Evolutionary conservation across 2,797 vertebrate species (phyloP).

Genomic region (Microctenopoma stevenorrisi): DNA sequence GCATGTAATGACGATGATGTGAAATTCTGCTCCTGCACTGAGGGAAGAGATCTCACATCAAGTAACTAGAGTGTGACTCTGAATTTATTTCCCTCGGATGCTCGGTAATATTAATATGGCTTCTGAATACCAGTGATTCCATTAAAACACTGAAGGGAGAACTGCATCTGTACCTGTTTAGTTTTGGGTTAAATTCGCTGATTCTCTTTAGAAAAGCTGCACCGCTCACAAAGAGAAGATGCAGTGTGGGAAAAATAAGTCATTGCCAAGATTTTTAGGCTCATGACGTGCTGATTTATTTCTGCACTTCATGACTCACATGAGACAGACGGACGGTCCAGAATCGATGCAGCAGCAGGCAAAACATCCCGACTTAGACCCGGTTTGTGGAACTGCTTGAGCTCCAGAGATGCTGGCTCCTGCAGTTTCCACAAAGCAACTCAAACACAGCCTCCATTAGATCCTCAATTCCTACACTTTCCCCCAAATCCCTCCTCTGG

Average conservation of each 20-base stretch:
- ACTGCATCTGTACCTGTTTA: background rate
- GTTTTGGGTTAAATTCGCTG: background rate
- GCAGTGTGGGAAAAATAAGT: background rate
- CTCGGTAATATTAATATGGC: too few species aligned
- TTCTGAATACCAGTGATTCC: background rate
- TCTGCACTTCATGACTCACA: background rate
- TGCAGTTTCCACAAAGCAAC: background rate
- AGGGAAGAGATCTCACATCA: background rate
- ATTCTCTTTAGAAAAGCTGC: background rate
- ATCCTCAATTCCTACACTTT: conserved; percentile 1
- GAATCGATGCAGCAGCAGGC: background rate
- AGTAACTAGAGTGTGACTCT: background rate
- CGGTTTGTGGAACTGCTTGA: background rate
- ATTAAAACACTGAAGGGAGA: too few species aligned
- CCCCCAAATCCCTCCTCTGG: background rate
- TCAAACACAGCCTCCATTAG: background rate
- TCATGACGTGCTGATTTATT: background rate
- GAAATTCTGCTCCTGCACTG: background rate
- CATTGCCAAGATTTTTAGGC: background rate
- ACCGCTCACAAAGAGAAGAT: background rate
- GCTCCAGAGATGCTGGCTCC: background rate
- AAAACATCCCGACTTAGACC: background rate
- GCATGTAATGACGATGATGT: background rate
- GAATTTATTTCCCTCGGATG: background rate
- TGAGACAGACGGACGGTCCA: background rate